Conservation (phyloP, 2,888 invertebrate genomes). For the Pomacea canaliculata region DNA sequence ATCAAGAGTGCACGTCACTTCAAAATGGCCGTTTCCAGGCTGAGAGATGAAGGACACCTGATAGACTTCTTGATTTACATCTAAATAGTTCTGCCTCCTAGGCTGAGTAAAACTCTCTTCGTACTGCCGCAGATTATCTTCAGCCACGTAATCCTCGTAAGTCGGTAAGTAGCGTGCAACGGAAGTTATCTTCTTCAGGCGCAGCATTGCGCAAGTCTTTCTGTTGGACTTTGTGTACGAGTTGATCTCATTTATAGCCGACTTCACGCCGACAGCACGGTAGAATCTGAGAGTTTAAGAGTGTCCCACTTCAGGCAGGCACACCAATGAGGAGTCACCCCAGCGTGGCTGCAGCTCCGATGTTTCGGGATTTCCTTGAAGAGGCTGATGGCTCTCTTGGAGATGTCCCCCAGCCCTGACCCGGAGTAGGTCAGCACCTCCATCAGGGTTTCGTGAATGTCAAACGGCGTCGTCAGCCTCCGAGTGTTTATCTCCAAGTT, state of each 20-base stretch:
- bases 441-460: conserved; percentile 85
- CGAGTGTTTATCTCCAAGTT: conserved; percentile 77
- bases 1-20: too few species aligned
- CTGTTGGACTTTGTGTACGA: conserved; percentile 76
- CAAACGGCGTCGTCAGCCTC: conserved; percentile 87
- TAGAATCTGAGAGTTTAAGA: conserved; percentile 72
- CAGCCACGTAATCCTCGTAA: conserved; percentile 64
- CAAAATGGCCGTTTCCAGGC: too few species aligned
- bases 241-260: conserved; percentile 70
- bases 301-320: conserved; percentile 76
- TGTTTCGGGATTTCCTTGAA: conserved; percentile 74
- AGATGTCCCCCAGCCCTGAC: conserved; percentile 29
- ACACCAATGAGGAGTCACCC: conserved; percentile 83
- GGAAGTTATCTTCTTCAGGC: conserved; percentile 78
- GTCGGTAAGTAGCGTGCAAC: conserved; percentile 80
- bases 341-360: conserved; percentile 87
- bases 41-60: too few species aligned
- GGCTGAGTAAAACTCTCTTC: conserved; percentile 75
- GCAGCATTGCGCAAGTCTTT: conserved; percentile 59
- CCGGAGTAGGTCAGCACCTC: conserved; percentile 76
- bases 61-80: conserved; percentile 74
- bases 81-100: conserved; percentile 84
- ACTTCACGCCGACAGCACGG: conserved; percentile 74
- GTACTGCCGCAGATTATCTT: neutral
- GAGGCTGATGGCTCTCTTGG: conserved; percentile 61